These are phyloP conservation scores for Eueremaeus valkanovi DNA, from an alignment of 2,888 invertebrate species.

Conservation along the genomic window DNA sequence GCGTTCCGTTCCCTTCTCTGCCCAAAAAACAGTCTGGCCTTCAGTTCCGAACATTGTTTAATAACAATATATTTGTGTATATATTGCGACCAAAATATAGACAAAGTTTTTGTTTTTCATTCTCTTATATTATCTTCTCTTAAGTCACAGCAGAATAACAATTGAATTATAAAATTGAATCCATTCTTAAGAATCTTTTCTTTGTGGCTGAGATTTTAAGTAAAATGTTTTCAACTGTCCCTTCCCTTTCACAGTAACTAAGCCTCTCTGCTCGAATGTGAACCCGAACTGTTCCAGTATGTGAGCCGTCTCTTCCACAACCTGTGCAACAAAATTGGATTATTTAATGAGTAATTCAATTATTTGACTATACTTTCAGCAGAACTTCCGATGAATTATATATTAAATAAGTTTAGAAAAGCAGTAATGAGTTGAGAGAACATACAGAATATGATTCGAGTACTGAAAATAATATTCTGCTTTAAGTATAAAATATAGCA, in stretches of 20 bases:
- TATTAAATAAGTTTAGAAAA: too few relatives aligned
- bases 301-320: constrained; percentile 87
- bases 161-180: neutral
- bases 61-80: neutral
- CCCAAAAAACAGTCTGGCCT: too few relatives aligned
- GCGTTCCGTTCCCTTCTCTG: neutral
- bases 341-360: neutral
- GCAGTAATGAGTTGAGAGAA: too few relatives aligned
- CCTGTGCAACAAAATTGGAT: constrained; percentile 59
- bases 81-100: neutral
- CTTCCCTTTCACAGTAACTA: constrained; percentile 94
- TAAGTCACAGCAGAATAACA: neutral
- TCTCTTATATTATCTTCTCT: neutral
- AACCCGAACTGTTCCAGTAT: constrained; percentile 86
- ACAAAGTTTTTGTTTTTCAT: neutral
- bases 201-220: constrained; percentile 53
- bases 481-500: constrained; percentile 41
- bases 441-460: too few relatives aligned
- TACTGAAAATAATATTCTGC: too few relatives aligned
- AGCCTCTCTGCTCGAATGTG: constrained; percentile 85
- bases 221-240: constrained; percentile 94
- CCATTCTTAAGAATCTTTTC: constrained; percentile 10
- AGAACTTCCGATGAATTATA: too few relatives aligned
- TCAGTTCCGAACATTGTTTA: neutral
- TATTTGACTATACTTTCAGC: too few relatives aligned